Evolutionary conservation across 1,140 invertebrate genomes (phyloP), one percentile per base, ranked within the genome.

Genomic region (Diuraphis noxia): DNA sequence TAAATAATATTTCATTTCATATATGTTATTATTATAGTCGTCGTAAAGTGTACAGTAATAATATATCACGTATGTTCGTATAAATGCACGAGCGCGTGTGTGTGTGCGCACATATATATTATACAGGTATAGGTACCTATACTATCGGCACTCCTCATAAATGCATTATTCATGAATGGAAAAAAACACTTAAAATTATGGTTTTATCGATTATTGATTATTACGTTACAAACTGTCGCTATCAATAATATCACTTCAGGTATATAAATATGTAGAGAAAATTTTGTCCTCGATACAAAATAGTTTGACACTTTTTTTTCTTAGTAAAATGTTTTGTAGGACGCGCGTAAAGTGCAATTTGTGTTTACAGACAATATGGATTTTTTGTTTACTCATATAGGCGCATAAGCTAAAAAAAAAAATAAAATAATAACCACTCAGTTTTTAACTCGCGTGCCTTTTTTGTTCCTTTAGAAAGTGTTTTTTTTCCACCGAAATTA

Each of bases 1-100:
- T 72, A n/a, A 72, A 72, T 72, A 72, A 72, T 72, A 72, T 72
- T 72, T 72, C 56, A 72, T 72, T 72, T 72, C n/a, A 34, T 72
- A 72, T 72, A 72, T n/a, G n/a, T 72, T n/a, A 63, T 63, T 56
- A 56, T 56, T 56, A 63, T 63, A 63, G 56, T 30, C 56, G 13
- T 72, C 56, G 56, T 72, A n/a, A 72, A 72, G 56, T n/a, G 30
- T 6, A 49, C 46, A 49, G 30, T n/a, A 72, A 34, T 72, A 34
- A 34, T 72, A 34, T 72, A 72, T 72, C 56, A 72, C n/a, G 30
- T n/a, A 34, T n/a, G 30, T n/a, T n/a, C n/a, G n/a, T 17, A 72
- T 17, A n/a, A n/a, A 49, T 43, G 8, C 13, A 10, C 13, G 9
- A 13, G 9, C 17, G 9, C 1, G 43, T 46, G 43, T 46, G 43